Evolutionary conservation across 2,888 invertebrate genomes (phyloP).

Genomic region (Sialis lutaria): DNA sequence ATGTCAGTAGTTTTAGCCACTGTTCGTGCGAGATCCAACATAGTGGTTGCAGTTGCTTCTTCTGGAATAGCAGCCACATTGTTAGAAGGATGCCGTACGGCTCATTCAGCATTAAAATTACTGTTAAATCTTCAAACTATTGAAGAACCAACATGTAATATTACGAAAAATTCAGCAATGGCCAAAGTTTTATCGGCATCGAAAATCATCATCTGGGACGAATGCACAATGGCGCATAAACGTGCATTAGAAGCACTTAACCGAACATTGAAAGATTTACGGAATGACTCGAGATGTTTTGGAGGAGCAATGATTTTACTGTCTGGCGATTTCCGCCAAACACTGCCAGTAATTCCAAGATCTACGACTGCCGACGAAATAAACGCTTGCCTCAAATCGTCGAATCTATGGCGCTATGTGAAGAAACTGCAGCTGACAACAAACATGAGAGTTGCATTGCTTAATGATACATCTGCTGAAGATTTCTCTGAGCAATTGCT

Average conservation of each 20-base stretch:
- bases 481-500: conserved; percentile 14
- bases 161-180: conserved; percentile 16
- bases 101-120: conserved; percentile 13
- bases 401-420: conserved; percentile 5
- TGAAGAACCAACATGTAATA: conserved; percentile 15
- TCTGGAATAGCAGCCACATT: conserved; percentile 13
- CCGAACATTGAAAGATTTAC: conserved; percentile 13
- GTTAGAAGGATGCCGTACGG: conserved; percentile 10
- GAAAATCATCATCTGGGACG: conserved; percentile 16
- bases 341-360: conserved; percentile 10
- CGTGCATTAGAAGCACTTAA: conserved; percentile 14
- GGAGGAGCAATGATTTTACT: conserved; percentile 9
- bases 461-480: conserved; percentile 4
- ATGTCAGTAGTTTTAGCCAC: conserved; percentile 12
- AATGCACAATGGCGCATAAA: conserved; percentile 16
- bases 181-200: conserved; percentile 15
- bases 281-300: conserved; percentile 10
- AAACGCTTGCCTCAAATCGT: conserved; percentile 9
- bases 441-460: conserved; percentile 9
- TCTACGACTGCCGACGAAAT: conserved; percentile 8
- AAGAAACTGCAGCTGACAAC: conserved; percentile 8
- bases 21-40: conserved; percentile 12
- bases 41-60: conserved; percentile 15
- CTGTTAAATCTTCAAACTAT: conserved; percentile 14
- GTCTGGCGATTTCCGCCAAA: conserved; percentile 10